These are phyloP conservation scores for Sandelia bainsii DNA, from an alignment of 2,797 vertebrate species.

Conservation along the genomic window DNA sequence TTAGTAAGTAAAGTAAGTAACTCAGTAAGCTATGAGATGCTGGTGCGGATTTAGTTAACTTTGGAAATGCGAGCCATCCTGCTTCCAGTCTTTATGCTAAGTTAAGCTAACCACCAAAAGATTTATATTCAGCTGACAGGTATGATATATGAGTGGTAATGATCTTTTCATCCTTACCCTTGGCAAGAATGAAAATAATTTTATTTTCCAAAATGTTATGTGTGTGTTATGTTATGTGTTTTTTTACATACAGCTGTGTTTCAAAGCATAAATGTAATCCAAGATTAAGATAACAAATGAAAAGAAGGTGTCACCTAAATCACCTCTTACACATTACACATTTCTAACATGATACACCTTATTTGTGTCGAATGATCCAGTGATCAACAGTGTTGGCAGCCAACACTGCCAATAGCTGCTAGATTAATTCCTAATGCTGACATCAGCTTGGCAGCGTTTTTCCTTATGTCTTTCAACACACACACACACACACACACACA, in stretches of 20 bases:
- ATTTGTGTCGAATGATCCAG: constrained; percentile 40
- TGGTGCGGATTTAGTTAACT: background rate
- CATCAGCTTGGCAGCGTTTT: constrained; percentile 47
- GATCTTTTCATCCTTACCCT: too few relatives aligned
- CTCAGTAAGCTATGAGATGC: background rate
- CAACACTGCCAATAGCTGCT: constrained; percentile 14
- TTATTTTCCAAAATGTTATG: background rate
- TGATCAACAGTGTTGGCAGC: constrained; percentile 39
- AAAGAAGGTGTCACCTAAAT: background rate
- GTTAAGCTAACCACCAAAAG: background rate
- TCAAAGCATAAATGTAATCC: background rate
- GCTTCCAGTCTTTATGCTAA: background rate
- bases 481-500: constrained; percentile 4
- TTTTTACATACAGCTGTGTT: background rate
- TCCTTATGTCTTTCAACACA: constrained; percentile 17
- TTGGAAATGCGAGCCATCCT: background rate
- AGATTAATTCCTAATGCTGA: constrained; percentile 59
- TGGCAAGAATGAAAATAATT: too few relatives aligned
- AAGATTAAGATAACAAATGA: background rate
- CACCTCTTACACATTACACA: background rate
- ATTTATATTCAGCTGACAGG: too few relatives aligned
- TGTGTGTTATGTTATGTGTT: background rate
- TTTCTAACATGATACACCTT: background rate
- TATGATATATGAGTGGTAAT: too few relatives aligned
- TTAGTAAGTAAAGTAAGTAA: too few relatives aligned